A percentile compares a stretch with the other conserved stretches of the same genome.
phyloP scores from a whole-genome alignment of 2,888 invertebrate species.

The Drosophila picticornis region DNA sequence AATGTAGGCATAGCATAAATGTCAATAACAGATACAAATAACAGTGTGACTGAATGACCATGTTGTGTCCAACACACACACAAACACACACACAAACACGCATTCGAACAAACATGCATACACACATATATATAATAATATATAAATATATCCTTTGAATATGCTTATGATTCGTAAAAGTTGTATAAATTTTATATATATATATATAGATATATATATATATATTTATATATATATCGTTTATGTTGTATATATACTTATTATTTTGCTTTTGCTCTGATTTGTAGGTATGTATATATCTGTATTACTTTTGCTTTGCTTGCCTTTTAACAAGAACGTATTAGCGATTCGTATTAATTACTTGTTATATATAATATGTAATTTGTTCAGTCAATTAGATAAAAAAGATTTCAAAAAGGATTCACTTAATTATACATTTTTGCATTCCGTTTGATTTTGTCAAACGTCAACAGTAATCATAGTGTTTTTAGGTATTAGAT shows the following conservation, averaged over 20 bases:
- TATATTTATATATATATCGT: constrained; percentile 12
- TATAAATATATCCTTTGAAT: constrained; percentile 69
- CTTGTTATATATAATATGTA: constrained; percentile 67
- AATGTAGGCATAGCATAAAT: constrained; percentile 44
- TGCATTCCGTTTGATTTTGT: constrained; percentile 43
- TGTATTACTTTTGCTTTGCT: constrained; percentile 10
- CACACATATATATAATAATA: constrained; percentile 57
- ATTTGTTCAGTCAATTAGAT: constrained; percentile 79
- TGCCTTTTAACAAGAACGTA: constrained; percentile 66
- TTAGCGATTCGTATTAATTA: constrained; percentile 72
- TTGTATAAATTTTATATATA: constrained; percentile 75
- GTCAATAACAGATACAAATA: constrained; percentile 62
- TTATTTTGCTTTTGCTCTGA: constrained; percentile 54
- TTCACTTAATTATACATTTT: constrained; percentile 69
- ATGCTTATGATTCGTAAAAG: constrained; percentile 68
- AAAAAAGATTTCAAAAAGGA: constrained; percentile 79
- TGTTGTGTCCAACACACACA: constrained; percentile 25
- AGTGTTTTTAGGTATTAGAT: constrained; percentile 19
- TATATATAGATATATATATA: constrained; percentile 33
- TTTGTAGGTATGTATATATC: constrained; percentile 28
- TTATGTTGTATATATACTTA: constrained; percentile 38
- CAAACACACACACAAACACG: constrained; percentile 9
- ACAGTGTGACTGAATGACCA: constrained; percentile 54
- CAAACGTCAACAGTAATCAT: constrained; percentile 57
- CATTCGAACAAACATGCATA: constrained; percentile 36